Conservation (phyloP, 2,888 invertebrate genomes). For the Protophormia terraenovae region DNA sequence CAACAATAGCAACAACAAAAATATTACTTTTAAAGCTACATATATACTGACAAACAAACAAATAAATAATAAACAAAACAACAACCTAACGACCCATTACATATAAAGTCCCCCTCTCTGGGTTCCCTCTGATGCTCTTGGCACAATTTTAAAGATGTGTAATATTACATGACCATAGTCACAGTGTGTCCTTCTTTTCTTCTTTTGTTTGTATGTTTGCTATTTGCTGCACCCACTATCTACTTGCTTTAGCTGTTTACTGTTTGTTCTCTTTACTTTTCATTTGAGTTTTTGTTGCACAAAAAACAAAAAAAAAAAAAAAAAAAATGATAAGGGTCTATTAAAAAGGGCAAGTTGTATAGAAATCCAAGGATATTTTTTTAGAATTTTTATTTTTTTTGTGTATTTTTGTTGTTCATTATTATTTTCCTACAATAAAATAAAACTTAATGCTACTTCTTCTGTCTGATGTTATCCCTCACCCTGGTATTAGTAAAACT, state of each 20-base stretch:
- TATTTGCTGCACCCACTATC: not conserved
- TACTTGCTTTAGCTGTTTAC: not conserved
- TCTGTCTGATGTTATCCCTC: not conserved
- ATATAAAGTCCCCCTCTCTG: not conserved
- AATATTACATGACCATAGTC: slow-evolving; percentile 17
- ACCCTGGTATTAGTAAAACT: not conserved
- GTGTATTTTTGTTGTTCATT: slow-evolving; percentile 10
- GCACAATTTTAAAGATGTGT: slow-evolving; percentile 23
- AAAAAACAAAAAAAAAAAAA: slow-evolving; percentile 3
- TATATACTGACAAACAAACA: slow-evolving; percentile 5
- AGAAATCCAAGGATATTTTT: slow-evolving; percentile 26
- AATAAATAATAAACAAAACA: slow-evolving; percentile 44
- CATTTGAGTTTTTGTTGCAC: slow-evolving; percentile 11
- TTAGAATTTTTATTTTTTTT: not conserved
- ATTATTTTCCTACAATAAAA: not conserved
- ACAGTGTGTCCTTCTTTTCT: not conserved
- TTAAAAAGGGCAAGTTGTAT: slow-evolving; percentile 43
- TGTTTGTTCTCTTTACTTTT: slow-evolving; percentile 20
- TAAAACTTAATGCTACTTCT: not conserved
- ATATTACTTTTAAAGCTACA: not conserved
- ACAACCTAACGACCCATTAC: slow-evolving; percentile 47
- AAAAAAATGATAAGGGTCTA: slow-evolving; percentile 54
- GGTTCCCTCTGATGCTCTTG: not conserved
- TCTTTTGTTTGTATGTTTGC: no score
- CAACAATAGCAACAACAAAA: slow-evolving; percentile 22